A percentile compares a stretch with the other conserved stretches of the same genome.
phyloP scores from a whole-genome alignment of 2,888 invertebrate species.

The Agrilus mali region DNA sequence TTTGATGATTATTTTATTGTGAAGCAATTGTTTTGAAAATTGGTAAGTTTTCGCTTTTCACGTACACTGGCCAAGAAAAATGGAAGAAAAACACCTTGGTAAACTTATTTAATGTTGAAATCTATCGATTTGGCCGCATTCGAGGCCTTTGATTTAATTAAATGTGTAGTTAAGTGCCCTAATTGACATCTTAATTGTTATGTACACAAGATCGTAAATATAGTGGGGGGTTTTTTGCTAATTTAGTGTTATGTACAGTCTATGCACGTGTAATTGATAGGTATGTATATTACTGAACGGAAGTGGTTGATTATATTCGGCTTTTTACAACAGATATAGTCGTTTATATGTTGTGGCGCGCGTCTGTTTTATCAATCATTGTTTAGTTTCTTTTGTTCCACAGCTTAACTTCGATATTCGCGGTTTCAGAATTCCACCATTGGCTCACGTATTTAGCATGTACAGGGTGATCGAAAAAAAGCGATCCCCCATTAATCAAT shows the following conservation, averaged over 20 bases:
- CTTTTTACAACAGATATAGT: too few relatives aligned
- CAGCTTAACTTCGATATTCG: too few relatives aligned
- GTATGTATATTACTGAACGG: too few relatives aligned
- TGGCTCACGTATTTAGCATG: too few relatives aligned
- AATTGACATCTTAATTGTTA: constrained; percentile 29
- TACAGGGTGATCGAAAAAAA: too few relatives aligned
- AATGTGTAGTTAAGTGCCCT: constrained; percentile 19
- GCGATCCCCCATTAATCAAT: too few relatives aligned
- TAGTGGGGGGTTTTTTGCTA: constrained; percentile 23
- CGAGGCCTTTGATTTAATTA: constrained; percentile 6
- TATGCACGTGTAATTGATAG: constrained; percentile 3
- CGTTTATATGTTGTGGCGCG: too few relatives aligned
- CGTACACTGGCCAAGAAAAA: not conserved
- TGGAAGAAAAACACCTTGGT: not conserved
- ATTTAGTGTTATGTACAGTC: constrained; percentile 21
- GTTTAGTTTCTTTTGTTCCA: too few relatives aligned
- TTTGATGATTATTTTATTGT: constrained; percentile 16
- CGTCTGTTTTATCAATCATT: too few relatives aligned
- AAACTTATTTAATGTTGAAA: not conserved
- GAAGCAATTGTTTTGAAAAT: constrained; percentile 23
- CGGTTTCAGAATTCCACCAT: too few relatives aligned
- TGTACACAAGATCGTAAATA: constrained; percentile 23
- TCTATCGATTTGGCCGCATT: constrained; percentile 1
- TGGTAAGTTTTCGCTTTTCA: constrained; percentile 18
- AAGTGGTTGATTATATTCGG: too few relatives aligned